Conservation (phyloP, 2,797 vertebrate genomes). For the Peromyscus melanophrys region DNA sequence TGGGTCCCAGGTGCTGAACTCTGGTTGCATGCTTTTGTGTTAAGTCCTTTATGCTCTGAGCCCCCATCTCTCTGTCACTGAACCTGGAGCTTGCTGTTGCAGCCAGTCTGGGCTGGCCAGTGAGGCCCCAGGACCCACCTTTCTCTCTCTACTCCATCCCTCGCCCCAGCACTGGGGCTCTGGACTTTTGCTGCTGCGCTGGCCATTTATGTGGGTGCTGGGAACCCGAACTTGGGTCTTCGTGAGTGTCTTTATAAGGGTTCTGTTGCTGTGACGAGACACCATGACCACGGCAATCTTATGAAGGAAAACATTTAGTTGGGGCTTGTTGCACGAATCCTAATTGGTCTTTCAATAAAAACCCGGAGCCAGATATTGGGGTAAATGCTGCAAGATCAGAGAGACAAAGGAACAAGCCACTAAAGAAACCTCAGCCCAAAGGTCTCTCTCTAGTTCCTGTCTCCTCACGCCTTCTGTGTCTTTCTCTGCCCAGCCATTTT, state of each 20-base stretch:
- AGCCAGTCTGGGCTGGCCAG: not conserved
- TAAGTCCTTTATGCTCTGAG: not conserved
- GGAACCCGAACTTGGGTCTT: not conserved
- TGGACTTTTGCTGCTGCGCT: not conserved
- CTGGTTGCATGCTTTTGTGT: not conserved
- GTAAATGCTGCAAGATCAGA: no score
- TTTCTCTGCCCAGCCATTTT: no score
- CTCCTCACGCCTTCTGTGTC: no score
- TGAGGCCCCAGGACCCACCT: not conserved
- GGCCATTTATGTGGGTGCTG: not conserved
- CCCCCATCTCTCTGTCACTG: not conserved
- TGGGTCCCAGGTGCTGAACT: not conserved
- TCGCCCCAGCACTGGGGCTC: no score
- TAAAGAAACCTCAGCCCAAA: no score
- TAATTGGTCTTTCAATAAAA: no score
- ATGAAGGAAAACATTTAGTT: not conserved
- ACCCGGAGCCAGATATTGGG: no score
- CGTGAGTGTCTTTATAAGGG: not conserved
- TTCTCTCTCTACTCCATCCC: no score
- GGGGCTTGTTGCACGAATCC: no score
- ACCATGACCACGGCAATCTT: not conserved
- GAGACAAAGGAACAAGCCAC: no score
- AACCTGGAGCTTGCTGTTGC: not conserved
- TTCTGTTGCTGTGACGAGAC: not conserved
- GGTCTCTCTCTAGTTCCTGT: no score